Conservation (phyloP, 2,888 invertebrate species). For the Coecobrya sp. region DNA sequence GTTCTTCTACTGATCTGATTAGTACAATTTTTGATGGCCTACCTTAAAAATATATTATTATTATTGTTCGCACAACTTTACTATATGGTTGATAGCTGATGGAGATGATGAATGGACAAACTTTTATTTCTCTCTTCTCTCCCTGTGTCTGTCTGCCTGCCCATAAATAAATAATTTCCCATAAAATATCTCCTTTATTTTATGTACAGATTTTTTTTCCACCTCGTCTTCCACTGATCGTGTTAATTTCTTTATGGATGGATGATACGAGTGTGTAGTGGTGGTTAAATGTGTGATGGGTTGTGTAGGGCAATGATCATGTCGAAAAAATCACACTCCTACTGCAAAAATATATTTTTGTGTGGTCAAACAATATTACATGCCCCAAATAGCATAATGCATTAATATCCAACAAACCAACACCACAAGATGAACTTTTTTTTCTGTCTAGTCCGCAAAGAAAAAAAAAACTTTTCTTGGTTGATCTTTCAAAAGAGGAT, state of each 20-base stretch:
- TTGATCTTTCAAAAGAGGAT: constrained; percentile 54
- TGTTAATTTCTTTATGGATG: constrained; percentile 54
- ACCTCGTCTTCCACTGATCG: constrained; percentile 29
- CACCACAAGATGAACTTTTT: constrained; percentile 37
- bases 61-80: constrained; percentile 16
- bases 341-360: constrained; percentile 54
- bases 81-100: neutral
- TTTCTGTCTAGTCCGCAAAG: constrained; percentile 28
- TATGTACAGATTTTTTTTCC: constrained; percentile 19
- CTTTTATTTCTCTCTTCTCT: neutral
- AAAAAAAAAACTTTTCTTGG: constrained; percentile 41
- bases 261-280: neutral
- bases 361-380: constrained; percentile 52
- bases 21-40: constrained; percentile 54
- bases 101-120: constrained; percentile 52
- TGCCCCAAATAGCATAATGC: constrained; percentile 47
- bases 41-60: constrained; percentile 36
- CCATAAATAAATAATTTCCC: constrained; percentile 61
- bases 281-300: too few species aligned
- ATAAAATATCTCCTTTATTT: constrained; percentile 50
- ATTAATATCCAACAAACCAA: constrained; percentile 29
- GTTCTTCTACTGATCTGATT: constrained; percentile 41
- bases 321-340: constrained; percentile 44
- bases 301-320: constrained; percentile 9
- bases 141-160: constrained; percentile 39